A percentile compares a stretch with the other conserved stretches of the same genome.
These are phyloP conservation scores for Clytia hemisphaerica DNA, from an alignment of 30 jellyfish, hydroid and myxozoan species.

Conservation along the genomic window DNA sequence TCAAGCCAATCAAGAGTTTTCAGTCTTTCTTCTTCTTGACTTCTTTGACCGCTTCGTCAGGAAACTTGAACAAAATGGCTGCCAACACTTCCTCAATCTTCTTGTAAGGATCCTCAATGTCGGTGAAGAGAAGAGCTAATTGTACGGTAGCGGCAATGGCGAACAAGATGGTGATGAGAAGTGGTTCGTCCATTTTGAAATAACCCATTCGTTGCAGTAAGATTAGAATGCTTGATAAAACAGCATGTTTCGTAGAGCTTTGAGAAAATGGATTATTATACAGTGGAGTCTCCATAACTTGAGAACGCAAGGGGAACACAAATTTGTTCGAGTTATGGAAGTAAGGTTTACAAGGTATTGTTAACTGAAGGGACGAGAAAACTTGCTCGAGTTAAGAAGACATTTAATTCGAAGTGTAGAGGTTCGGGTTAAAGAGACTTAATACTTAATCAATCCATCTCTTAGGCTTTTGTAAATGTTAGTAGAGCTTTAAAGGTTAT, in stretches of 20 bases:
- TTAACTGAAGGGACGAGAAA: too few relatives aligned
- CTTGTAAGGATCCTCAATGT: slow-evolving; percentile 12
- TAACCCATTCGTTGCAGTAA: background rate
- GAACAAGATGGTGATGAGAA: background rate
- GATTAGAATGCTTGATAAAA: background rate
- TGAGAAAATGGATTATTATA: background rate
- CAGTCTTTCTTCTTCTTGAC: slow-evolving; percentile 13
- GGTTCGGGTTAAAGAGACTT: too few relatives aligned
- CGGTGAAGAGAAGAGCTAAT: background rate
- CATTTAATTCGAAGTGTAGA: too few relatives aligned
- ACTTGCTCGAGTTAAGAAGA: too few relatives aligned
- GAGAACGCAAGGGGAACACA: too few relatives aligned
- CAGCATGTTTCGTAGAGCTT: slow-evolving; percentile 24
- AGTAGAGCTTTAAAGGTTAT: too few relatives aligned
- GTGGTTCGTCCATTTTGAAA: background rate
- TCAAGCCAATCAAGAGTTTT: too few relatives aligned
- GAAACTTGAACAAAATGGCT: background rate
- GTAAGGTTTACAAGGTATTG: too few relatives aligned
- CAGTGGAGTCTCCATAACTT: background rate
- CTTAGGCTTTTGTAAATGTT: too few relatives aligned
- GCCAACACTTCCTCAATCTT: slow-evolving; percentile 1
- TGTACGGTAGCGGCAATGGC: slow-evolving; percentile 14
- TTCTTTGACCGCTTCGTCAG: background rate
- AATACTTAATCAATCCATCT: too few relatives aligned
- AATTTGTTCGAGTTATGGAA: too few relatives aligned